These are phyloP conservation scores for Hypomesus transpacificus DNA, from an alignment of 2,113 vertebrate species.

Conservation along the genomic window DNA sequence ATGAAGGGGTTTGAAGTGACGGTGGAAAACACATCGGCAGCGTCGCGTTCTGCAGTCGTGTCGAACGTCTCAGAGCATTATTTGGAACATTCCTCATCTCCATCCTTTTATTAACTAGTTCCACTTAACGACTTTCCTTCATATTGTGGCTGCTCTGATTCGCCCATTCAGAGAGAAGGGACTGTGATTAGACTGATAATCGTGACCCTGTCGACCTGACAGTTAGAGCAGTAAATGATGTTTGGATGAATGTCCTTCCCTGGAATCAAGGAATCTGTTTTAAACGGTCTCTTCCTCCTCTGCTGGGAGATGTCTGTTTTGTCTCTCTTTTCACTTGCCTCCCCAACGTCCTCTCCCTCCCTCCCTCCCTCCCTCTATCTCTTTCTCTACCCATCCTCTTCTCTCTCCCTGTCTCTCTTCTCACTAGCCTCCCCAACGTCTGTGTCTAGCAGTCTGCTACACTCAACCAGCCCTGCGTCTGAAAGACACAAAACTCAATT, in stretches of 20 bases:
- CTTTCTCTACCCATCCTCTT: background rate
- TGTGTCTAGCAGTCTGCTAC: too few relatives aligned
- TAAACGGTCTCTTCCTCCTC: too few relatives aligned
- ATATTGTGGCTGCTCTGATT: background rate
- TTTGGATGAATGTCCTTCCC: too few relatives aligned
- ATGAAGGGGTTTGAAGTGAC: slow-evolving; percentile 59
- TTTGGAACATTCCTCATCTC: slow-evolving; percentile 37
- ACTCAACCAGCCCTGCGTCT: too few relatives aligned
- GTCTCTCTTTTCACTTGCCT: background rate
- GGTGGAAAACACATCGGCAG: slow-evolving; percentile 2
- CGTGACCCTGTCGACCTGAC: background rate
- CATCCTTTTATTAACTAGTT: background rate
- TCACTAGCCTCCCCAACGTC: too few relatives aligned
- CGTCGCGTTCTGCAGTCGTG: slow-evolving; percentile 55
- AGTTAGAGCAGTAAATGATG: too few relatives aligned
- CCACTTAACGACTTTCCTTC: background rate
- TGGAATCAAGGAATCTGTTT: too few relatives aligned
- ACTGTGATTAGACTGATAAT: background rate
- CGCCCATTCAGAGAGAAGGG: background rate
- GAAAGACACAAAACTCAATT: background rate
- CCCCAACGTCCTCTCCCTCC: background rate
- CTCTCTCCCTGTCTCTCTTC: background rate
- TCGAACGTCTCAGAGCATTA: slow-evolving; percentile 45
- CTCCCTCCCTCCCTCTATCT: background rate
- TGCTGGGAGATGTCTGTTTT: background rate